Conservation (phyloP, 2,113 vertebrate genomes). For the Lagopus leucura region DNA sequence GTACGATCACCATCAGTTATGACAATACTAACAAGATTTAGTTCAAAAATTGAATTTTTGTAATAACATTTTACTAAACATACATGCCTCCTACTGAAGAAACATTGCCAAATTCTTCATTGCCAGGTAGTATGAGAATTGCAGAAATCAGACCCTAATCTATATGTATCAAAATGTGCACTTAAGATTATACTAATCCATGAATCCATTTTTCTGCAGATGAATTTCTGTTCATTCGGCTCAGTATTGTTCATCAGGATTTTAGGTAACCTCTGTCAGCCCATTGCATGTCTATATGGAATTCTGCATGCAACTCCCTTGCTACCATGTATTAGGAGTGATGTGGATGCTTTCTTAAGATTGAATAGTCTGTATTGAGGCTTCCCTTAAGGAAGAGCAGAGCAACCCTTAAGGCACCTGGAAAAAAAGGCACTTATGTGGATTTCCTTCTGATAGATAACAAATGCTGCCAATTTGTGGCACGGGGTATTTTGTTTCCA, state of each 20-base stretch:
- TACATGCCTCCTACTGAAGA: slow-evolving; percentile 5
- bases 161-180: neutral
- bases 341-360: slow-evolving; percentile 14
- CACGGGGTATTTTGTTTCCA: neutral
- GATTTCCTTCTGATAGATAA: slow-evolving; percentile 20
- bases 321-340: slow-evolving; percentile 12
- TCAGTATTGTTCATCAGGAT: slow-evolving; percentile 20
- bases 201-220: slow-evolving; percentile 21
- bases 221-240: slow-evolving; percentile 54
- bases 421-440: slow-evolving; percentile 31
- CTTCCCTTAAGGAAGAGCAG: neutral
- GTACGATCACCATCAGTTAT: neutral
- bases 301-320: slow-evolving; percentile 16
- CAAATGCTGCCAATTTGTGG: slow-evolving; percentile 28
- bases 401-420: slow-evolving; percentile 13
- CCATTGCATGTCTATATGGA: slow-evolving; percentile 8
- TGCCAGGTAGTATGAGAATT: neutral
- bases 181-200: neutral
- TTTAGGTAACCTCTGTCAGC: neutral
- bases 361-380: slow-evolving; percentile 23
- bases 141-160: neutral
- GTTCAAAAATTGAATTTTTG: neutral
- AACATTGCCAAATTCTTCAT: neutral
- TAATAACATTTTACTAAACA: neutral
- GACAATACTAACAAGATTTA: neutral